Evolutionary conservation across 2,888 invertebrate genomes (phyloP).

Genomic region (Caenorhabditis zanzibari): DNA sequence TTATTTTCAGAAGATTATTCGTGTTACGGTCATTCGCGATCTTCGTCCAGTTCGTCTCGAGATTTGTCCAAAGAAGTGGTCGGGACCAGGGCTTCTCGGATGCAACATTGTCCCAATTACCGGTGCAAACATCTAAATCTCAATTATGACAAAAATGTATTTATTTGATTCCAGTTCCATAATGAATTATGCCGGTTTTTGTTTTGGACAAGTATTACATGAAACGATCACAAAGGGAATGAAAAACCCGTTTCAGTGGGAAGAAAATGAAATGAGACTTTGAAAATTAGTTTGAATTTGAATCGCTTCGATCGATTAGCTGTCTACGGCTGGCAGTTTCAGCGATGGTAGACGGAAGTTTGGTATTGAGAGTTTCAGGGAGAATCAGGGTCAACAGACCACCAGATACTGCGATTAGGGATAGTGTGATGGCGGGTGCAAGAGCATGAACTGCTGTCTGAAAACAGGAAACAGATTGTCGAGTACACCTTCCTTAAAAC

Average conservation of each 20-base stretch:
- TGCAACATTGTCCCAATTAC: slow-evolving; percentile 67
- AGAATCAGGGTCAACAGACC: slow-evolving; percentile 69
- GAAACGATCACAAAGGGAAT: slow-evolving; percentile 15
- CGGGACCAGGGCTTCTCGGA: slow-evolving; percentile 74
- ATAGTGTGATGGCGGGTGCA: slow-evolving; percentile 61
- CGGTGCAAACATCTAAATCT: slow-evolving; percentile 44
- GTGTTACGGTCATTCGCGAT: slow-evolving; percentile 76
- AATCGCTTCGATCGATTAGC: slow-evolving; percentile 49
- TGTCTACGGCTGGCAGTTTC: slow-evolving; percentile 63
- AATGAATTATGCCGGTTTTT: slow-evolving; percentile 40
- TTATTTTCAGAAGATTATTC: slow-evolving; percentile 73
- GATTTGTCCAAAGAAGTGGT: slow-evolving; percentile 76
- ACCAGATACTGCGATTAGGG: slow-evolving; percentile 67
- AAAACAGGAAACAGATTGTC: background rate
- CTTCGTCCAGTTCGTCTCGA: slow-evolving; percentile 74
- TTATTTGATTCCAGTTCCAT: slow-evolving; percentile 28
- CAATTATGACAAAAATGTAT: slow-evolving; percentile 2
- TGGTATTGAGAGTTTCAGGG: slow-evolving; percentile 71
- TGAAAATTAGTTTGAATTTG: slow-evolving; percentile 46
- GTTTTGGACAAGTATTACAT: background rate
- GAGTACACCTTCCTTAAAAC: background rate
- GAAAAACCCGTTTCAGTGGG: slow-evolving; percentile 13
- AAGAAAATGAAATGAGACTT: background rate
- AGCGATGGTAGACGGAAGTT: slow-evolving; percentile 68
- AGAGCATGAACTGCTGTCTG: slow-evolving; percentile 62